phyloP scores from a whole-genome alignment of 23 tunicate genomes.

The Styela clava region DNA sequence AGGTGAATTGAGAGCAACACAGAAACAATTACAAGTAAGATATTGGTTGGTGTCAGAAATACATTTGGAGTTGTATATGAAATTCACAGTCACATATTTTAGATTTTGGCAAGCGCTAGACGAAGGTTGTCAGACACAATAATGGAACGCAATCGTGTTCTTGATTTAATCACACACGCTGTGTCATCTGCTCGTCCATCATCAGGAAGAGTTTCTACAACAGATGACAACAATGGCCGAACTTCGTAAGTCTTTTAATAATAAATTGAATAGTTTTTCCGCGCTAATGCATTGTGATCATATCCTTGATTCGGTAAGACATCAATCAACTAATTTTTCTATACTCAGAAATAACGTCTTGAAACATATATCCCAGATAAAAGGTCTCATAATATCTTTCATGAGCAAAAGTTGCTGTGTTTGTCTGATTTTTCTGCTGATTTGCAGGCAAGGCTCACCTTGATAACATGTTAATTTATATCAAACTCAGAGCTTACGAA shows the following conservation, averaged over 20 bases:
- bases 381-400: too few species aligned
- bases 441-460: too few species aligned
- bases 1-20: conserved; percentile 73
- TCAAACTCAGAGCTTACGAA: conserved; percentile 54
- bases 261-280: too few species aligned
- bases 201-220: conserved; percentile 39
- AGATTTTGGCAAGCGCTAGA: conserved; percentile 59
- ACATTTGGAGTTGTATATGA: not conserved
- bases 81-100: not conserved
- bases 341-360: not conserved
- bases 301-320: too few species aligned
- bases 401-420: too few species aligned
- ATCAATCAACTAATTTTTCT: too few species aligned
- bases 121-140: conserved; percentile 67
- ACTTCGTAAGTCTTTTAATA: conserved; percentile 4
- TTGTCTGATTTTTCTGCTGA: too few species aligned
- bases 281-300: too few species aligned
- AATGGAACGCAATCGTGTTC: conserved; percentile 83
- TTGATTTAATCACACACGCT: conserved; percentile 80
- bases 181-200: conserved; percentile 61
- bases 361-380: not conserved
- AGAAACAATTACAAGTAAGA: conserved; percentile 74
- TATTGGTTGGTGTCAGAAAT: not conserved
- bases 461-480: too few species aligned
- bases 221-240: conserved; percentile 26